Evolutionary conservation across 2,113 vertebrate species (phyloP).

Genomic region (Chlamydotis undulata): DNA sequence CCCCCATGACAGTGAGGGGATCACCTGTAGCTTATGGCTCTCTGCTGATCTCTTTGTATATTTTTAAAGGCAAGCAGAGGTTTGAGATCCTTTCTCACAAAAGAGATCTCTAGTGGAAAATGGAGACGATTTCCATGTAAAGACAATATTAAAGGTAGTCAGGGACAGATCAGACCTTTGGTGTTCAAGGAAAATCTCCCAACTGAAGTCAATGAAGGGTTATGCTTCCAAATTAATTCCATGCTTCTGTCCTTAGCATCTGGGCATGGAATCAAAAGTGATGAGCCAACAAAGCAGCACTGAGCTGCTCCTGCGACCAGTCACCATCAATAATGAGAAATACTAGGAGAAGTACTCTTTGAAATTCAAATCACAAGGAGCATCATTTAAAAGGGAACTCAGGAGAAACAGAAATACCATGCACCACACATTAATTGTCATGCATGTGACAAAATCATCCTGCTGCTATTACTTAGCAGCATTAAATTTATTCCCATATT

Average conservation of each 20-base stretch:
- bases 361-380: slow-evolving; percentile 27
- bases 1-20: neutral
- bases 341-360: neutral
- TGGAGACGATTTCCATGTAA: neutral
- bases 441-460: neutral
- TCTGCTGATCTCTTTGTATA: neutral
- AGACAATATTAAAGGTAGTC: neutral
- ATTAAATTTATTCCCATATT: slow-evolving; percentile 11
- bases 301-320: neutral
- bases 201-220: neutral
- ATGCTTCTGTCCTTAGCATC: slow-evolving; percentile 13
- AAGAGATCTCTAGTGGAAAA: neutral
- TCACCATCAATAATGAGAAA: slow-evolving; percentile 28
- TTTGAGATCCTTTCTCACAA: neutral
- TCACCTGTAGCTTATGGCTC: neutral
- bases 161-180: neutral
- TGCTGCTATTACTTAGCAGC: neutral
- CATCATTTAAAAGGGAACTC: neutral
- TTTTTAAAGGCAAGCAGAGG: neutral
- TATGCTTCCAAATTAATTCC: slow-evolving; percentile 52
- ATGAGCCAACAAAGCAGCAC: slow-evolving; percentile 29
- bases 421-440: slow-evolving; percentile 19
- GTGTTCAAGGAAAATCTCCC: slow-evolving; percentile 5
- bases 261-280: slow-evolving; percentile 43
- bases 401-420: neutral